Base-by-base conservation (phyloP, 64 coral and sea anemone genomes). In the Pocillopora verrucosa region DNA sequence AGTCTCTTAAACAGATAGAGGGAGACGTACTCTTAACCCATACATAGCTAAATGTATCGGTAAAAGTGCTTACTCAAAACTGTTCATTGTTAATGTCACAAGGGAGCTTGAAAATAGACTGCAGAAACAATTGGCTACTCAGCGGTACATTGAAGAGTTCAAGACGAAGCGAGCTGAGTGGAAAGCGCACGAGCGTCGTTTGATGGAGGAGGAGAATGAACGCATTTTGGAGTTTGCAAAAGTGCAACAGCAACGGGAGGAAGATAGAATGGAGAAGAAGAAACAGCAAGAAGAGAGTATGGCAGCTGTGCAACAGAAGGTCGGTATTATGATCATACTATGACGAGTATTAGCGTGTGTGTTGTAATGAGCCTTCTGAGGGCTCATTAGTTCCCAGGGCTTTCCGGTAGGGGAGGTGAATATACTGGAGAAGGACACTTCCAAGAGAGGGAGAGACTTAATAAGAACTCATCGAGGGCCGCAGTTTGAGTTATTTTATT, bases 181-280 rank as follows among this genome's bases (percentile, higher is more conserved):
- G 96, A 98, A 98, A 77, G 72, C 82, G 58, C 88, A 86, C 20
- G 96, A 98, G 34, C 74, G 88, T 65, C 59, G 74, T 34, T 61
- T 95, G 24, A 98, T 98, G 96, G 96, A 98, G 61, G 96, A 98
- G 91, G 96, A 98, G 73, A 98, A 98, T 77, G 87, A 84, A 25
- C 76, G 93, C 69, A 98, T 98, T 86, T 58, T 98, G 37, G 96
- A 98, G 65, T 98, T 98, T 91, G 96, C 96, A 26, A 92, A 91
- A 58, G 41, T 90, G 5, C 96, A 98, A 72, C 96, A 98, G 37
- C 83, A 72, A 38, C 79, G 96, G 16, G 96, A 98, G 68, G 96
- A 98, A 34, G 96, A 98, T 14, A 89, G 96, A 76, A 98, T 98
- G 93, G 96, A 98, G 60, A 98, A 98, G 83, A 95, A 92, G 57